Conservation (phyloP, 2,797 vertebrate species). For the Acipenser transmontanus region DNA sequence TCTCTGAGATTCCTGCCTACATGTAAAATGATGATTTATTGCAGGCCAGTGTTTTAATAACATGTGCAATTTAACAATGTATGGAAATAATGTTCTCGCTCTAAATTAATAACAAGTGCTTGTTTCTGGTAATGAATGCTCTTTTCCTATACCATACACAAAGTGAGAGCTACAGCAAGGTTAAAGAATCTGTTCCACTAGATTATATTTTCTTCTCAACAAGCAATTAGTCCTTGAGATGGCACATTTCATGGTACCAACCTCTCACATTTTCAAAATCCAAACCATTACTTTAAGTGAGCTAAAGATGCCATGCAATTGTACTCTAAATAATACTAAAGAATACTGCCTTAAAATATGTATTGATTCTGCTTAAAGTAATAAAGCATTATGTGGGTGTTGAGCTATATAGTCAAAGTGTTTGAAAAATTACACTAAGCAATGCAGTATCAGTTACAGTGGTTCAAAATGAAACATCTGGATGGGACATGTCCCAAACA, state of each 20-base stretch:
- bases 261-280: constrained; percentile 38
- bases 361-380: constrained; percentile 54
- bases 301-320: constrained; percentile 39
- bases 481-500: constrained; percentile 58
- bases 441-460: constrained; percentile 63
- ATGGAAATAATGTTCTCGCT: no score
- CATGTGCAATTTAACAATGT: no score
- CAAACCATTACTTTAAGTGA: constrained; percentile 42
- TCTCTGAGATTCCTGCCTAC: no score
- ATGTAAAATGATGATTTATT: no score
- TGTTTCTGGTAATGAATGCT: no score
- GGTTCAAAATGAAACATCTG: constrained; percentile 73
- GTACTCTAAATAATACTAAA: constrained; percentile 37
- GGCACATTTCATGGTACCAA: constrained; percentile 28
- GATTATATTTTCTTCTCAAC: constrained; percentile 18
- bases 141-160: no score
- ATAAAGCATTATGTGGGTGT: constrained; percentile 58
- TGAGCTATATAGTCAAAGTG: constrained; percentile 44
- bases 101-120: no score
- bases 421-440: constrained; percentile 58
- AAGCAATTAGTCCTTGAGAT: constrained; percentile 33
- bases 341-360: constrained; percentile 51
- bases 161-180: no score
- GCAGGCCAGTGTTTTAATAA: no score
- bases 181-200: not conserved